phyloP scores from a whole-genome alignment of 2,797 vertebrate species.

The Aeoliscus strigatus region DNA sequence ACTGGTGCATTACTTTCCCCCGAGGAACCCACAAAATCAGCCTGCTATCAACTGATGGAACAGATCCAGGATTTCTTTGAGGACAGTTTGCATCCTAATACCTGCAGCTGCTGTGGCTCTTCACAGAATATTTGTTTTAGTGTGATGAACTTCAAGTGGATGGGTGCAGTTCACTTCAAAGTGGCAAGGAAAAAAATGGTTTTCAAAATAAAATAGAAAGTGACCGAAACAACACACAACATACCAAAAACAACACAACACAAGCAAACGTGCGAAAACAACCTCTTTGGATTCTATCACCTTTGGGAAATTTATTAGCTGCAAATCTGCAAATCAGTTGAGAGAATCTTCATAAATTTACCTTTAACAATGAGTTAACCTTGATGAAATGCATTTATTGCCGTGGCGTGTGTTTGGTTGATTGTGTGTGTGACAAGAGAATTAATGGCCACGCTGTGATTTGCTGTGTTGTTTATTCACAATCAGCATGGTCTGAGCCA shows the following conservation, averaged over 20 bases:
- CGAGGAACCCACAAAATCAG: constrained; percentile 24
- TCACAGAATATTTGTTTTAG: constrained; percentile 1
- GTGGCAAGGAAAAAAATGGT: too few species aligned
- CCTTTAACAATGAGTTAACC: too few species aligned
- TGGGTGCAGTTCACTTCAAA: not conserved
- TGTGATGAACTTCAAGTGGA: constrained; percentile 7
- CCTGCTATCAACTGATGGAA: constrained; percentile 30
- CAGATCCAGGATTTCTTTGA: constrained; percentile 21
- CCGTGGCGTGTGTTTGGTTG: not conserved
- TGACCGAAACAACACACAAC: too few species aligned
- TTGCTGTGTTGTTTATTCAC: constrained; percentile 53
- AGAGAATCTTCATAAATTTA: too few species aligned
- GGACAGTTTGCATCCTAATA: constrained; percentile 2
- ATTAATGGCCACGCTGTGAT: constrained; percentile 38
- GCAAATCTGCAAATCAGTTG: too few species aligned
- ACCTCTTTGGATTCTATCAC: too few species aligned
- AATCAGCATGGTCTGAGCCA: constrained; percentile 51
- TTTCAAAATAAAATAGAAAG: too few species aligned
- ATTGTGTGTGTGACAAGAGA: constrained; percentile 10
- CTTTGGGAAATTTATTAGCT: too few species aligned
- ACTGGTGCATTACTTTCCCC: constrained; percentile 18
- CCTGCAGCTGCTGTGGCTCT: constrained; percentile 22
- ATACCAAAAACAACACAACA: too few species aligned
- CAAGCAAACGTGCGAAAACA: too few species aligned
- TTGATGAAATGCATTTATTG: constrained; percentile 5